Evolutionary conservation across 2,888 invertebrate species (phyloP).

Genomic region (Tenthredo amoena): DNA sequence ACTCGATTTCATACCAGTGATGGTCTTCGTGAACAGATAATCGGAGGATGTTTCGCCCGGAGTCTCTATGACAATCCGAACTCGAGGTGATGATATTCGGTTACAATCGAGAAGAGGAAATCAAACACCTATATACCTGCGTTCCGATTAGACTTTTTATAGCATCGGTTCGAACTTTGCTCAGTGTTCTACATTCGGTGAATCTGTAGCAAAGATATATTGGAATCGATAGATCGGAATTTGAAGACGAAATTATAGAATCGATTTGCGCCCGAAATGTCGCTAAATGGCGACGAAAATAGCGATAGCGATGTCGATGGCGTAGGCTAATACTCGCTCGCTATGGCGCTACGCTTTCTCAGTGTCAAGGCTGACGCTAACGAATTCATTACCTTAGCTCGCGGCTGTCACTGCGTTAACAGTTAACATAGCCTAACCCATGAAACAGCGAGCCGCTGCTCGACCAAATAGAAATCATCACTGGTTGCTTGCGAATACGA

Average conservation of each 20-base stretch:
- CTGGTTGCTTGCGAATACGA: neutral
- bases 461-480: slow-evolving; percentile 51
- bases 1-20: neutral
- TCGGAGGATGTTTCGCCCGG: neutral
- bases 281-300: neutral
- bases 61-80: neutral
- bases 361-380: slow-evolving; percentile 56
- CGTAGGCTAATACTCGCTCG: neutral
- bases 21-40: neutral
- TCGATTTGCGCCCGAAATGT: neutral
- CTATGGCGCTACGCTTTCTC: slow-evolving; percentile 55
- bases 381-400: slow-evolving; percentile 54
- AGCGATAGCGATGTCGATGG: neutral
- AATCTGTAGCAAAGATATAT: slow-evolving; percentile 2
- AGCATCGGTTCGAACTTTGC: neutral
- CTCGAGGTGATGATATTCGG: neutral
- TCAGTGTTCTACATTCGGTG: slow-evolving; percentile 3
- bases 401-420: slow-evolving; percentile 49
- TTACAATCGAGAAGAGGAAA: slow-evolving; percentile 31
- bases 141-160: neutral
- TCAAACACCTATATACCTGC: neutral
- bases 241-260: neutral
- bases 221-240: neutral
- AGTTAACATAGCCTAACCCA: slow-evolving; percentile 45
- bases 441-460: slow-evolving; percentile 18